Evolutionary conservation across 2,888 invertebrate genomes (phyloP).

Genomic region (Micoletzkya japonica): DNA sequence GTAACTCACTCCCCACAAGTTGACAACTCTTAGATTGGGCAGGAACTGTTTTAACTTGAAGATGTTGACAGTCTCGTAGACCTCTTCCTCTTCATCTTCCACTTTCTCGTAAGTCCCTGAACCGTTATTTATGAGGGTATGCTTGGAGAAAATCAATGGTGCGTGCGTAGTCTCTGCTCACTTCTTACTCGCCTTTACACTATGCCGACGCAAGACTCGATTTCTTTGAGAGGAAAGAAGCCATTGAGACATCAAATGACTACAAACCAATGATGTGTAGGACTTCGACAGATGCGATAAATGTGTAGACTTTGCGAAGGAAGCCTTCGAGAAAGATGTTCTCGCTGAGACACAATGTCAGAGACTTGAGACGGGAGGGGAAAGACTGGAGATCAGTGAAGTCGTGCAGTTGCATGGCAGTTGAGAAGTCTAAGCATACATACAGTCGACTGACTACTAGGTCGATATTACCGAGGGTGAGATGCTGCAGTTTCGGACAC

Average conservation of each 20-base stretch:
- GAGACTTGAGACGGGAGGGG: slow-evolving; percentile 90
- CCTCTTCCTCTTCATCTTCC: slow-evolving; percentile 98
- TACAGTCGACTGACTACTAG: neutral
- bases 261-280: slow-evolving; percentile 86
- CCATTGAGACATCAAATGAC: neutral
- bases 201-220: too few relatives aligned
- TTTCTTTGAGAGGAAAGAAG: too few relatives aligned
- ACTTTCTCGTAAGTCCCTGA: slow-evolving; percentile 92
- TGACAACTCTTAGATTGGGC: slow-evolving; percentile 94
- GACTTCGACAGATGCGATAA: slow-evolving; percentile 94
- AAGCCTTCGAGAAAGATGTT: slow-evolving; percentile 99
- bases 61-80: slow-evolving; percentile 97
- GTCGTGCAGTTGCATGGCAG: slow-evolving; percentile 98
- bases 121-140: too few relatives aligned
- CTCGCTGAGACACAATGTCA: slow-evolving; percentile 92
- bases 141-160: too few relatives aligned
- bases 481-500: slow-evolving; percentile 90
- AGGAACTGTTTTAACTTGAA: slow-evolving; percentile 97
- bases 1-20: slow-evolving; percentile 90
- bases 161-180: too few relatives aligned
- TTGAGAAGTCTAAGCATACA: slow-evolving; percentile 82
- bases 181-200: too few relatives aligned
- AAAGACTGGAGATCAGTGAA: slow-evolving; percentile 99
- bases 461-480: slow-evolving; percentile 76
- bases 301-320: slow-evolving; percentile 98